A percentile compares a stretch with the other conserved stretches of the same genome.
These are phyloP conservation scores for Heteractis magnifica DNA, from an alignment of 92 coral and sea anemone species.

Conservation along the genomic window DNA sequence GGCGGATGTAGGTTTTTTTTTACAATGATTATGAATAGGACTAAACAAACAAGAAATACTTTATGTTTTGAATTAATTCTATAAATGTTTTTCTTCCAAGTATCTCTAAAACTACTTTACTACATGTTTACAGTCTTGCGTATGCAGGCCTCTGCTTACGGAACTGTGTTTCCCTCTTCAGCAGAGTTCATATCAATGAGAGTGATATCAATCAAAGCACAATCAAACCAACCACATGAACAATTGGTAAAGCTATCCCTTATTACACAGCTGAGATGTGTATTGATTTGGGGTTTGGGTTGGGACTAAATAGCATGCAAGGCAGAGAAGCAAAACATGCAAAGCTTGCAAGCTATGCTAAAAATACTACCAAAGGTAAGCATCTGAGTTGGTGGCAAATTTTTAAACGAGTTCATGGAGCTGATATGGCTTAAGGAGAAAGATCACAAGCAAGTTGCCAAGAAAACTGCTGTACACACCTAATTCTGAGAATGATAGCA, in stretches of 20 bases:
- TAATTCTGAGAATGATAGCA: not conserved
- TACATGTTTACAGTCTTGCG: conserved; percentile 17
- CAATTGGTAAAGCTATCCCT: conserved; percentile 32
- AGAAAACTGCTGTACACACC: conserved; percentile 8
- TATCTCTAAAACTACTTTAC: conserved; percentile 13
- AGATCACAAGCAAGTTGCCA: conserved; percentile 14
- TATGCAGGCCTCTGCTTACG: conserved; percentile 34
- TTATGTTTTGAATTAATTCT: not conserved
- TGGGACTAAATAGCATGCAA: conserved; percentile 31
- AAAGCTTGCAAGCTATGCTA: conserved; percentile 39
- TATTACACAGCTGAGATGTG: conserved; percentile 23
- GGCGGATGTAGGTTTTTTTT: not conserved
- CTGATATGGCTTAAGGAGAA: conserved; percentile 40
- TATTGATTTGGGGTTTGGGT: conserved; percentile 29
- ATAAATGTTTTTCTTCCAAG: conserved; percentile 7
- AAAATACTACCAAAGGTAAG: conserved; percentile 52
- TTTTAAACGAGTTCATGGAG: conserved; percentile 44
- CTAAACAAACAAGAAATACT: not conserved
- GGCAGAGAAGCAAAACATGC: conserved; percentile 52
- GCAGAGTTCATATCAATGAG: conserved; percentile 31
- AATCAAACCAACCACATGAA: conserved; percentile 33
- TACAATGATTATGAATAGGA: not conserved
- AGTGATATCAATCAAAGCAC: conserved; percentile 8
- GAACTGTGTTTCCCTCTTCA: conserved; percentile 22
- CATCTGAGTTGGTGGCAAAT: conserved; percentile 45